Percentiles rank a stretch among this genome's conserved stretches.
phyloP scores from a whole-genome alignment of 1,140 invertebrate species.

The Luehdorfia chinensis region DNA sequence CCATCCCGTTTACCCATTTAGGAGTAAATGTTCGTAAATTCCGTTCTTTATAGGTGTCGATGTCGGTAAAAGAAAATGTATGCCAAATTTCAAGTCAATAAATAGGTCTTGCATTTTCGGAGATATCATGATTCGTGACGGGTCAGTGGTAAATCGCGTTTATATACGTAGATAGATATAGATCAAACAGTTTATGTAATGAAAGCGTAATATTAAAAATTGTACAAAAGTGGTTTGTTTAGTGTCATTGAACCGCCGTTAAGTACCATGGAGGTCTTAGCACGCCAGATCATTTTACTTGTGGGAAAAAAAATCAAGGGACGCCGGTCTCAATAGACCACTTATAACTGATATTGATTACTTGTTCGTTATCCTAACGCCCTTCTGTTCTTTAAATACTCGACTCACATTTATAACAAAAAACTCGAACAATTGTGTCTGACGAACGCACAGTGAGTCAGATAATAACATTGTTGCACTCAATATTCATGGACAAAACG shows the following conservation, averaged over 20 bases:
- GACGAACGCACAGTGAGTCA: too few relatives aligned
- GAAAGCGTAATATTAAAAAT: conserved; percentile 1
- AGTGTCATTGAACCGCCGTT: conserved; percentile 36
- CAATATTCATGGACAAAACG: conserved; percentile 21
- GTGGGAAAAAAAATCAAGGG: conserved; percentile 37
- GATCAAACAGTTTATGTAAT: too few relatives aligned
- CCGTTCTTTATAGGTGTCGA: too few relatives aligned
- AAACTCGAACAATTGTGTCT: conserved; percentile 5
- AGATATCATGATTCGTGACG: too few relatives aligned
- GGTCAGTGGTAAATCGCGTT: too few relatives aligned
- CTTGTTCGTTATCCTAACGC: conserved; percentile 9
- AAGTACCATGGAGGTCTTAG: conserved; percentile 26
- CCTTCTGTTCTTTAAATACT: neutral
- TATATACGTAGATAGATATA: too few relatives aligned
- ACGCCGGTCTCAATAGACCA: conserved; percentile 31
- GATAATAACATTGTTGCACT: conserved; percentile 1
- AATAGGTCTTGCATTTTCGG: too few relatives aligned
- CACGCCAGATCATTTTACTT: conserved; percentile 41
- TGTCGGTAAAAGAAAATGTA: too few relatives aligned
- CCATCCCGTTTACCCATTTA: too few relatives aligned
- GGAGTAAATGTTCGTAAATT: too few relatives aligned
- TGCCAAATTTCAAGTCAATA: too few relatives aligned
- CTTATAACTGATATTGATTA: conserved; percentile 40
- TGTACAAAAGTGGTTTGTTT: conserved; percentile 7
- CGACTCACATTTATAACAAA: too few relatives aligned